Conservation (phyloP, 2,888 invertebrate genomes). For the Drosophila anomalipes region DNA sequence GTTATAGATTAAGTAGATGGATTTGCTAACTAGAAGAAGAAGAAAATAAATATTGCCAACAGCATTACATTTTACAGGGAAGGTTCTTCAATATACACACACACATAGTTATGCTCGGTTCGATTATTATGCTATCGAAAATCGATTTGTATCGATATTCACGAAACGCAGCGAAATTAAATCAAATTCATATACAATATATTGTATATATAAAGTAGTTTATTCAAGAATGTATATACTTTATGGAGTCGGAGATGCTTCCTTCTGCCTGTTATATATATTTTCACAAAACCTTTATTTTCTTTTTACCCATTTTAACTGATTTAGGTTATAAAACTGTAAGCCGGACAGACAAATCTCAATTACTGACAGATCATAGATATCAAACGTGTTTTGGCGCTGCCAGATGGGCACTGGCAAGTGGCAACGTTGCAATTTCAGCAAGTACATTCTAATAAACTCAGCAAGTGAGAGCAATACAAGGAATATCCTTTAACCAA, state of each 20-base stretch:
- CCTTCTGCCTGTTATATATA: background rate
- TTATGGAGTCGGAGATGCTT: background rate
- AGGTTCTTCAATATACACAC: background rate
- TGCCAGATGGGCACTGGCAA: background rate
- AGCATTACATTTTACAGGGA: background rate
- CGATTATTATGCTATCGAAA: background rate
- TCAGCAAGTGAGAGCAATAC: background rate
- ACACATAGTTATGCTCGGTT: background rate
- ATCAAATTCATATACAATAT: background rate
- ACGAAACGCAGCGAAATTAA: background rate
- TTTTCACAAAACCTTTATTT: background rate
- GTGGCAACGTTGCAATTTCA: background rate
- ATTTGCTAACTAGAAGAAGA: background rate
- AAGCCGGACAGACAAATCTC: background rate
- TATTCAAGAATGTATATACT: too few species aligned
- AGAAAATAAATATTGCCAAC: background rate
- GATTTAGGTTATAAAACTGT: background rate
- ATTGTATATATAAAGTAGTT: background rate
- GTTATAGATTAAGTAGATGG: background rate
- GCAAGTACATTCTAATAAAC: background rate
- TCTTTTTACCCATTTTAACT: background rate
- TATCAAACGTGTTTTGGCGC: background rate
- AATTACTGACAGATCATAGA: background rate
- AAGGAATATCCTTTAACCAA: background rate
- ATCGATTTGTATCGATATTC: background rate